Evolutionary conservation across 2,113 vertebrate genomes (phyloP), one percentile per base, ranked within the genome.

Genomic region (Dromaius novaehollandiae): DNA sequence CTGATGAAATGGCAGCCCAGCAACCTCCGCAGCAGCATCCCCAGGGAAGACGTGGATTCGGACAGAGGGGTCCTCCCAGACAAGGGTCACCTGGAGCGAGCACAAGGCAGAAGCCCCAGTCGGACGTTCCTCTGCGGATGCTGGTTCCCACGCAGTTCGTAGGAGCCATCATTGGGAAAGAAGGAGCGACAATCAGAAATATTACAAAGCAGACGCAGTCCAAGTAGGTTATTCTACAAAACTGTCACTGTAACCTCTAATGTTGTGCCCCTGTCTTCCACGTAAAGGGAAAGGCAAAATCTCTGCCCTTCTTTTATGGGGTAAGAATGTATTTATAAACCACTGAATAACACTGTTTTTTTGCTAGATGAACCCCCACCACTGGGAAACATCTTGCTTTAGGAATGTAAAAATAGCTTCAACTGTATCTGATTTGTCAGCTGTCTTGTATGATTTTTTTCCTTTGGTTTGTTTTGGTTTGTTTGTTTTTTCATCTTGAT

Each of bases 201-300:
- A 99, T 99, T 90, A 99, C 99, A 92, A 99, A 99, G 96, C 99
- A 99, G 98, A 99, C 99, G 2, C 99, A 99, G 97, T 99, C 99
- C 93, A 99, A 99, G 99, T 99, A 98, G 94, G 99, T 96, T 32
- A 25, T 21, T 56, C 69, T 22, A 56, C 36, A 20, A 18, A 82
- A 22, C 20, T 12, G 71, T 19, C 2, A 21, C 28, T n/a, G n/a
- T 34, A 40, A 65, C 11, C 25, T 92, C 68, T 69, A 40, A 16
- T 36, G 2, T 16, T 32, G 4, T 11, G 9, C 48, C 38, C 10
- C 65, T 2, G 0, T 46, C 26, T 53, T 25, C n/a, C 0, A 1
- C 1, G 13, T 19, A 16, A 74, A 70, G 26, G 14, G n/a, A 40
- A 16, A 64, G 42, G 38, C 38, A 6, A 34, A n/a, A 14, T 25